phyloP scores from a whole-genome alignment of 1,140 invertebrate species.

The Meloidogyne chitwoodi region DNA sequence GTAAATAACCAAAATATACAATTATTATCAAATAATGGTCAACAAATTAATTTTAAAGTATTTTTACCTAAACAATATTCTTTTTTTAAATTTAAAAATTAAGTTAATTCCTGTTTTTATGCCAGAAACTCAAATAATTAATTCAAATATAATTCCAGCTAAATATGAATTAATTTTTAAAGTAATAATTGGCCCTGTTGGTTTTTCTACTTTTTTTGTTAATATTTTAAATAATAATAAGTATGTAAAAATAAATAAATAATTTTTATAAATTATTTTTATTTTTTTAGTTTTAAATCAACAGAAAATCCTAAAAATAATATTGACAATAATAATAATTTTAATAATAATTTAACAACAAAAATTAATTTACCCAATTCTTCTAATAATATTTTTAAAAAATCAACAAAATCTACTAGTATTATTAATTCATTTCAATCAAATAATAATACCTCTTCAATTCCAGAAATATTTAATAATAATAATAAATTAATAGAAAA shows the following conservation, averaged over 20 bases:
- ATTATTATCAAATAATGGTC: conserved; percentile 1
- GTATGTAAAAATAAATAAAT: background rate
- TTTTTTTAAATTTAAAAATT: background rate
- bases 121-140: background rate
- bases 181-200: background rate
- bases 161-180: conserved; percentile 9
- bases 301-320: background rate
- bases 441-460: no score
- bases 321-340: no score
- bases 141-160: background rate
- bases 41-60: background rate
- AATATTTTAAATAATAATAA: background rate
- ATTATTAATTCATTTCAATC: no score
- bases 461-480: no score
- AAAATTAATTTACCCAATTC: no score
- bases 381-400: no score
- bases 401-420: no score
- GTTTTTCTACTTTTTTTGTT: conserved; percentile 20
- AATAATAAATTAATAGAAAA: no score
- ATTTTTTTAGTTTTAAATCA: background rate
- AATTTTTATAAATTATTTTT: no score
- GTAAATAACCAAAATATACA: background rate
- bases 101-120: background rate
- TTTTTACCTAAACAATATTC: background rate
- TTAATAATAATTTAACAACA: no score